Percentiles rank a stretch among this genome's conserved stretches.
Conservation (phyloP, 2,797 vertebrate genomes). For the Borostomias antarcticus region DNA sequence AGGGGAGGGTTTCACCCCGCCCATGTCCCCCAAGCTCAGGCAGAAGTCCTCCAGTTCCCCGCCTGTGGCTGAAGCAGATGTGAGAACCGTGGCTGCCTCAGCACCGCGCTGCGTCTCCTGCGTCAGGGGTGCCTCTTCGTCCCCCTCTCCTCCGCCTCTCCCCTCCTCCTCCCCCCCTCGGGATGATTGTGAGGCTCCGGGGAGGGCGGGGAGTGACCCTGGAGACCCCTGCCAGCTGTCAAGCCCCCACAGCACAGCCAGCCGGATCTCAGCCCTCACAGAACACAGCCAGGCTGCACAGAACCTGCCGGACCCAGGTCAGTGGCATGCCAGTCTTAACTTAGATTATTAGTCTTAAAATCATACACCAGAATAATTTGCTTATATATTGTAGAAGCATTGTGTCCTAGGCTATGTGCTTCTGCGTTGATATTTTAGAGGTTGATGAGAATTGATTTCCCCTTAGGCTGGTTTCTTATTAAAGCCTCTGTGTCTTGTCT, state of each 20-base stretch:
- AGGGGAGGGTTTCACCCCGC: constrained; percentile 70
- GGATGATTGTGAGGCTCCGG: constrained; percentile 62
- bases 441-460: not conserved
- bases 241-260: constrained; percentile 66
- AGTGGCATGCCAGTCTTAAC: no score
- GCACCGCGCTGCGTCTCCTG: constrained; percentile 62
- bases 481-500: constrained; percentile 76
- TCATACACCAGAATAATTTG: constrained; percentile 2
- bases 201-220: constrained; percentile 71
- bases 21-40: constrained; percentile 82
- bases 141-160: constrained; percentile 61
- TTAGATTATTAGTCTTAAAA: no score
- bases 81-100: constrained; percentile 64
- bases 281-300: constrained; percentile 68
- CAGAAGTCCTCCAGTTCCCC: constrained; percentile 80
- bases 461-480: constrained; percentile 69
- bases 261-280: constrained; percentile 64
- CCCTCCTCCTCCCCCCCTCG: constrained; percentile 68
- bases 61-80: constrained; percentile 65
- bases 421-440: not conserved
- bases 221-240: constrained; percentile 74
- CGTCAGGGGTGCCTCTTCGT: constrained; percentile 45
- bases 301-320: constrained; percentile 76
- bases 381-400: not conserved
- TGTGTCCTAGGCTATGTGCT: not conserved